Percentiles rank a stretch among this genome's conserved stretches.
Conservation (phyloP, 2,113 vertebrate genomes). For the Lagopus muta region DNA sequence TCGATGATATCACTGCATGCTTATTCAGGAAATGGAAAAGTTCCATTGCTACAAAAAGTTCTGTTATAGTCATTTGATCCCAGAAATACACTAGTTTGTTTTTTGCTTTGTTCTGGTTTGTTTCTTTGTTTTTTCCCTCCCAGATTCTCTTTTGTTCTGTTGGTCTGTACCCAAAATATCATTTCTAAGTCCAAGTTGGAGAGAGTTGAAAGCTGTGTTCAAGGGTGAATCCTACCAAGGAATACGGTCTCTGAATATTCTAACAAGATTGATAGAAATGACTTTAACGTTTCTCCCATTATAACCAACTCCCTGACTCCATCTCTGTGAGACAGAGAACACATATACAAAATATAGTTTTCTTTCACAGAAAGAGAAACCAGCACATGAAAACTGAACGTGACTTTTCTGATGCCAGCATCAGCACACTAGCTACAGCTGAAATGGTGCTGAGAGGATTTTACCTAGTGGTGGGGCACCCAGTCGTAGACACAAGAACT, state of each 20-base stretch:
- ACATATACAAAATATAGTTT: background rate
- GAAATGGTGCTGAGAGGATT: background rate
- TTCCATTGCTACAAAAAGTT: background rate
- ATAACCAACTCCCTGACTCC: background rate
- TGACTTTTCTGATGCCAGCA: slow-evolving; percentile 4
- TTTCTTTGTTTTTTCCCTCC: background rate
- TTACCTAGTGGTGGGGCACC: background rate
- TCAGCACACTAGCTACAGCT: background rate
- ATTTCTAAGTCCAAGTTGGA: background rate
- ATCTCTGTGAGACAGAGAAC: background rate
- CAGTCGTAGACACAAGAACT: background rate
- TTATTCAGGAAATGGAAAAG: background rate
- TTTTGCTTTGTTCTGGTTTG: background rate
- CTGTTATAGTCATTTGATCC: background rate
- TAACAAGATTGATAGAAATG: background rate
- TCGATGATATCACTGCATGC: background rate
- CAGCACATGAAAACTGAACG: background rate
- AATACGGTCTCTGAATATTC: background rate
- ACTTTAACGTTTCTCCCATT: background rate
- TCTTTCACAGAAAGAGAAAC: too few relatives aligned
- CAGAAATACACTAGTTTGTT: background rate
- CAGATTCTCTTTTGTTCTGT: background rate
- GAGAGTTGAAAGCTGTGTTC: background rate
- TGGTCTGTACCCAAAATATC: background rate
- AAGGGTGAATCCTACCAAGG: background rate